Base-by-base conservation (phyloP, 2,113 vertebrate genomes). In the Sinosuthora webbiana region DNA sequence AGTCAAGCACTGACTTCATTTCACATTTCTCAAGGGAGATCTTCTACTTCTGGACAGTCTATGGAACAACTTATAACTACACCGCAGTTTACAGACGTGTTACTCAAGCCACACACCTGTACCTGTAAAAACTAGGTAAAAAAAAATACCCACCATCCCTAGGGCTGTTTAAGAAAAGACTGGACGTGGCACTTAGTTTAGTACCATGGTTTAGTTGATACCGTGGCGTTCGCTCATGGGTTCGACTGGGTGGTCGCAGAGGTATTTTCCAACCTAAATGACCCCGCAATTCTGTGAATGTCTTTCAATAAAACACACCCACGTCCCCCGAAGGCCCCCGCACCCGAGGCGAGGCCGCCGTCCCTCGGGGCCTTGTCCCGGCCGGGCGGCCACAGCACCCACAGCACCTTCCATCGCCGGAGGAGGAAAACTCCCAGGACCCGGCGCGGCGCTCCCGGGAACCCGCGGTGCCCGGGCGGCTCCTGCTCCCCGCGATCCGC, bases 201-300 rank as follows among this genome's bases (percentile, higher is more conserved):
- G 14, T 7, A 39, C 9, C 25, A 2, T 1, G 24, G 11, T n/a
- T 41, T 28, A 20, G 28, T 5, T 10, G 49, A 55, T 55, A 55
- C 5, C 4, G 20, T 6, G n/a, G 12, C 23, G 12, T 4, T 23
- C 30, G 18, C 4, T 12, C n/a, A 41, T 0, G 41, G 21, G 8
- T 0, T 23, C 15, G 22, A 16, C 30, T 37, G 10, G 18, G 7
- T 4, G 27, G 11, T 12, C 55, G 10, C 21, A 41, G 21, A 49
- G 12, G 1, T 35, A 8, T 11, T 69, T 37, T 18, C 35, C 63
- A 42, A 22, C 8, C 35, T 19, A 27, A 62, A 0, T 2, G 13
- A n/a, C 16, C 4, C 44, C 10, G 3, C 3, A 0, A 89, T 30
- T 28, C 30, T 22, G 6, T 2, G 0, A 65, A 21, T 0, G 6